Conservation (phyloP, 2,888 invertebrate species). For the Pandemis corylana region DNA sequence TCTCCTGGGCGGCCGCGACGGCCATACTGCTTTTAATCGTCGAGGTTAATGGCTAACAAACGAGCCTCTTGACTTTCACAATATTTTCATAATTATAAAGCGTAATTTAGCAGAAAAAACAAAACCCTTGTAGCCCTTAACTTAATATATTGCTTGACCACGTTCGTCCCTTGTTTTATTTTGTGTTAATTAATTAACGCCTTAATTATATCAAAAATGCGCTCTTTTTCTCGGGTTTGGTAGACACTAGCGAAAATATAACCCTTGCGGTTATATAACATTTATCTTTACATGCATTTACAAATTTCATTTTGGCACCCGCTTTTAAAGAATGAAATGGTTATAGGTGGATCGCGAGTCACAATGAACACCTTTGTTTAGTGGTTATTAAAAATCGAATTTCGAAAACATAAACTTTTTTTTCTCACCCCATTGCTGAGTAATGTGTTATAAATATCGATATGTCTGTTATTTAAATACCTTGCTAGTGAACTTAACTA, state of each 20-base stretch:
- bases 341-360: no score
- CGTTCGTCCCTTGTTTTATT: background rate
- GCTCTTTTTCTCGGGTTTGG: background rate
- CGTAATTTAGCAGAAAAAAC: no score
- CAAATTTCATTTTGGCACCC: background rate
- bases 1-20: background rate
- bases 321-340: no score
- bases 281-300: background rate
- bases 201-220: background rate
- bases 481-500: no score
- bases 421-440: no score
- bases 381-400: no score
- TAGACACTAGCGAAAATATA: background rate
- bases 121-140: slow-evolving; percentile 11
- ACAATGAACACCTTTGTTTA: no score
- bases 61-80: slow-evolving; percentile 11
- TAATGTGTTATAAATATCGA: no score
- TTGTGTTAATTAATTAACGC: slow-evolving; percentile 1
- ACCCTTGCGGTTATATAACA: background rate
- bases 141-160: background rate
- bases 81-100: slow-evolving; percentile 13
- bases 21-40: background rate
- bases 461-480: no score
- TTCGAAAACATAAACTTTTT: no score
- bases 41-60: slow-evolving; percentile 26